These are phyloP conservation scores for Unio delphinus DNA, from an alignment of 2,888 invertebrate genomes.

Conservation along the genomic window DNA sequence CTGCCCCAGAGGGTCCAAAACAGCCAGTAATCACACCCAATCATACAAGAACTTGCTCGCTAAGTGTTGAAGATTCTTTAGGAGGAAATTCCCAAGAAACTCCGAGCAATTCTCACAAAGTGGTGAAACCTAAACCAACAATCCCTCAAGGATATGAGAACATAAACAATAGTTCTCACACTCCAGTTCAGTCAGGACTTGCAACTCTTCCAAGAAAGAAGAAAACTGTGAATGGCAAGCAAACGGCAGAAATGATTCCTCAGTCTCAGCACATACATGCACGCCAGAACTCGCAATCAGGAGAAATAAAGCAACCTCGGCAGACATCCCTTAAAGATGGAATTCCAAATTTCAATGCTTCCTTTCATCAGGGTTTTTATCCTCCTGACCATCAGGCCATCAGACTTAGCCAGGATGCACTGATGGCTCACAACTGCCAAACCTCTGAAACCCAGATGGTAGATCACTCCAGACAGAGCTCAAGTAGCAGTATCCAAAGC, in stretches of 20 bases:
- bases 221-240: constrained; percentile 25
- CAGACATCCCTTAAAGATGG: constrained; percentile 4
- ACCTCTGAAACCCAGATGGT: constrained; percentile 6
- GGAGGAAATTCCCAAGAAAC: constrained; percentile 12
- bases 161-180: constrained; percentile 36
- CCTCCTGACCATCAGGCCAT: too few relatives aligned
- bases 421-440: constrained; percentile 9
- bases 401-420: background rate
- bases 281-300: constrained; percentile 9
- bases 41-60: constrained; percentile 36
- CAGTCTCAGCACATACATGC: constrained; percentile 12
- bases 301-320: constrained; percentile 8
- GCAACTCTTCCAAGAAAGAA: constrained; percentile 63
- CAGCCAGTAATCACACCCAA: constrained; percentile 33
- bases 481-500: constrained; percentile 41
- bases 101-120: constrained; percentile 35
- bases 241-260: constrained; percentile 6
- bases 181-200: constrained; percentile 60
- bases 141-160: constrained; percentile 44
- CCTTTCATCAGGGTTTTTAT: too few relatives aligned
- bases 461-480: constrained; percentile 44
- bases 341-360: too few relatives aligned
- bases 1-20: constrained; percentile 17
- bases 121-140: constrained; percentile 45
- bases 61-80: constrained; percentile 45